Evolutionary conservation across 2,888 invertebrate genomes (phyloP).

Genomic region (Dynastes maya): DNA sequence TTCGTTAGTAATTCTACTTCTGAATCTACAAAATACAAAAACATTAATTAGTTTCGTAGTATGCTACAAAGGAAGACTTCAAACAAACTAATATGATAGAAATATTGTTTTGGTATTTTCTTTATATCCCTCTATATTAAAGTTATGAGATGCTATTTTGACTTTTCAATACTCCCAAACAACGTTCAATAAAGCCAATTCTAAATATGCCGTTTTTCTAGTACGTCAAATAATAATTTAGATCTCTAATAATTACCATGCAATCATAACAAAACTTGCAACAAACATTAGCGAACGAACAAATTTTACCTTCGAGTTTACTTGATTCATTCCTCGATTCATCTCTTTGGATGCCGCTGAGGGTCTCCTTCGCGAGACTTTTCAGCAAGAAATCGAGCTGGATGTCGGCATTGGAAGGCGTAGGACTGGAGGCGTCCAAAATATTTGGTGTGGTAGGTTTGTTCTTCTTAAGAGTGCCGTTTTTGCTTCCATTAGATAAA

Average conservation of each 20-base stretch:
- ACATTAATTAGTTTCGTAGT: conserved; percentile 19
- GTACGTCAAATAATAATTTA: background rate
- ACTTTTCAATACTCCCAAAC: no score
- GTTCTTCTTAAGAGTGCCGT: conserved; percentile 66
- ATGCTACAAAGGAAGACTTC: conserved; percentile 50
- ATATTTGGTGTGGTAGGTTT: conserved; percentile 57
- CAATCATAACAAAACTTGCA: no score
- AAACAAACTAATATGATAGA: conserved; percentile 46
- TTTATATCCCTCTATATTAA: no score
- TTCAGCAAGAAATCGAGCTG: conserved; percentile 85
- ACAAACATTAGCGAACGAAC: background rate
- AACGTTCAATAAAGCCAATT: no score
- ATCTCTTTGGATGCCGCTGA: conserved; percentile 71
- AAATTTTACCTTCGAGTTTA: conserved; percentile 68
- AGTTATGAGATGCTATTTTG: no score
- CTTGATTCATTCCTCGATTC: conserved; percentile 74
- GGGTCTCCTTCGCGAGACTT: conserved; percentile 81
- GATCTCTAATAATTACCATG: background rate
- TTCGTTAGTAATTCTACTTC: conserved; percentile 62
- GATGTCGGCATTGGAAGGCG: conserved; percentile 68
- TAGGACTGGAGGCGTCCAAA: conserved; percentile 60
- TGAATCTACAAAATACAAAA: conserved; percentile 58
- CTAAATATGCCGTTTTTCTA: no score
- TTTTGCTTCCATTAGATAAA: conserved; percentile 66
- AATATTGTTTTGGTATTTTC: no score